A percentile compares a stretch with the other conserved stretches of the same genome.
These are phyloP conservation scores for Lipotes vexillifer DNA, from an alignment of 2,113 vertebrate species.

Conservation along the genomic window DNA sequence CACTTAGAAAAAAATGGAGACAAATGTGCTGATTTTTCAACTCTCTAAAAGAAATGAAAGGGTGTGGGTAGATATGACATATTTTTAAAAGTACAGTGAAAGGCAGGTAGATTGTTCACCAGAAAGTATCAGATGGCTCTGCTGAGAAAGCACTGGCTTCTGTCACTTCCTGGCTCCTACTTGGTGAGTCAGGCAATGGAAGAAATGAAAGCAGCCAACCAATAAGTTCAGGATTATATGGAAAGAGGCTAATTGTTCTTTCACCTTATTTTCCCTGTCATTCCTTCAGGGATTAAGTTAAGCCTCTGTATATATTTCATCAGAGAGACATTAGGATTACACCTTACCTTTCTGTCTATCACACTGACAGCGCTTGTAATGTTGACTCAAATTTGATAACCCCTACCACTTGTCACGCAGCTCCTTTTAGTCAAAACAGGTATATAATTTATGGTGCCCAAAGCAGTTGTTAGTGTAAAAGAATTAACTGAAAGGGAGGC, in stretches of 20 bases:
- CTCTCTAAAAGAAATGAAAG: neutral
- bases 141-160: neutral
- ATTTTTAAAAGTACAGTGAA: neutral
- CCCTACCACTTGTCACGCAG: conserved; percentile 65
- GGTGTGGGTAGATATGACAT: neutral
- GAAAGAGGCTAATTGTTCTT: conserved; percentile 79
- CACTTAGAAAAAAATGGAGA: neutral
- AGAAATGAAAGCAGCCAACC: conserved; percentile 28
- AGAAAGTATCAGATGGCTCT: neutral
- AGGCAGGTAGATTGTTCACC: neutral
- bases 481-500: conserved; percentile 69
- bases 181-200: neutral
- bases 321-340: conserved; percentile 73
- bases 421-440: conserved; percentile 75
- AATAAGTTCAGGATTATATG: conserved; percentile 73
- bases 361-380: conserved; percentile 61
- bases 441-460: conserved; percentile 69
- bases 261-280: conserved; percentile 79
- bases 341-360: conserved; percentile 75
- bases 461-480: conserved; percentile 65
- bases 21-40: neutral
- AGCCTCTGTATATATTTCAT: conserved; percentile 79
- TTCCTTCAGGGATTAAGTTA: conserved; percentile 80
- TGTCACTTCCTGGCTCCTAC: neutral
- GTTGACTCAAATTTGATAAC: conserved; percentile 77